Evolutionary conservation across 2,797 vertebrate genomes (phyloP).

Genomic region (Enteromius unitaeniatus): DNA sequence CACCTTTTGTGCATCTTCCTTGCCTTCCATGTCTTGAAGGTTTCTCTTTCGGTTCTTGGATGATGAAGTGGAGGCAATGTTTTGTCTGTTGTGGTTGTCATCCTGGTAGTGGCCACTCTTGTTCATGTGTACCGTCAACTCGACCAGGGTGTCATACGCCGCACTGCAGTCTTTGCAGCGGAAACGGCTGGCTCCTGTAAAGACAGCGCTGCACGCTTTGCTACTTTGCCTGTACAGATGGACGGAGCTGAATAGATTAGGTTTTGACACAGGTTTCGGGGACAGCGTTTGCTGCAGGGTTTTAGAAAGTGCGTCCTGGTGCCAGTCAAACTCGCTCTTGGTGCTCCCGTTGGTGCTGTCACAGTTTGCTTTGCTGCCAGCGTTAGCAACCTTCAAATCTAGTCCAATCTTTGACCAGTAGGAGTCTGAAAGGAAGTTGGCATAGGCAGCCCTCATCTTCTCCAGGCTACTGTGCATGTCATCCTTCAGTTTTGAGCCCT

Average conservation of each 20-base stretch:
- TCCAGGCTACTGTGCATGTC: slow-evolving; percentile 91
- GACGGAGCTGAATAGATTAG: slow-evolving; percentile 98
- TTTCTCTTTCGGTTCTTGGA: slow-evolving; percentile 94
- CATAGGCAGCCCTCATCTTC: slow-evolving; percentile 97
- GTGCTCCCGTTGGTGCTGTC: slow-evolving; percentile 89
- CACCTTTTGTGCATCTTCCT: slow-evolving; percentile 97
- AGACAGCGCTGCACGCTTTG: slow-evolving; percentile 90
- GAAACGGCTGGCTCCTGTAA: slow-evolving; percentile 96
- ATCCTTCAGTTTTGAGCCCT: slow-evolving; percentile 78
- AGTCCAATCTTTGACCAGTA: slow-evolving; percentile 96
- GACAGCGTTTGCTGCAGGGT: slow-evolving; percentile 94
- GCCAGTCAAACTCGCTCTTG: slow-evolving; percentile 97
- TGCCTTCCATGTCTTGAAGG: slow-evolving; percentile 95
- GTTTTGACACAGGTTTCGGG: slow-evolving; percentile 87
- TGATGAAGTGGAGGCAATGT: slow-evolving; percentile 87
- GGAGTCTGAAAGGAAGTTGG: slow-evolving; percentile 97
- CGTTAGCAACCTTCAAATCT: slow-evolving; percentile 89
- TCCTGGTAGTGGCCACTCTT: slow-evolving; percentile 98
- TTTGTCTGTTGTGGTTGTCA: slow-evolving; percentile 94
- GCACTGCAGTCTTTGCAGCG: slow-evolving; percentile 97
- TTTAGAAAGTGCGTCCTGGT: slow-evolving; percentile 96
- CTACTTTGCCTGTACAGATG: slow-evolving; percentile 96
- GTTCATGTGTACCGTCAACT: slow-evolving; percentile 97
- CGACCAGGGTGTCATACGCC: slow-evolving; percentile 96
- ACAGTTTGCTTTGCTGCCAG: slow-evolving; percentile 87